Percentiles rank a stretch among this genome's conserved stretches.
These are phyloP conservation scores for Diarsia dahlii DNA, from an alignment of 2,888 invertebrate species.

Conservation along the genomic window DNA sequence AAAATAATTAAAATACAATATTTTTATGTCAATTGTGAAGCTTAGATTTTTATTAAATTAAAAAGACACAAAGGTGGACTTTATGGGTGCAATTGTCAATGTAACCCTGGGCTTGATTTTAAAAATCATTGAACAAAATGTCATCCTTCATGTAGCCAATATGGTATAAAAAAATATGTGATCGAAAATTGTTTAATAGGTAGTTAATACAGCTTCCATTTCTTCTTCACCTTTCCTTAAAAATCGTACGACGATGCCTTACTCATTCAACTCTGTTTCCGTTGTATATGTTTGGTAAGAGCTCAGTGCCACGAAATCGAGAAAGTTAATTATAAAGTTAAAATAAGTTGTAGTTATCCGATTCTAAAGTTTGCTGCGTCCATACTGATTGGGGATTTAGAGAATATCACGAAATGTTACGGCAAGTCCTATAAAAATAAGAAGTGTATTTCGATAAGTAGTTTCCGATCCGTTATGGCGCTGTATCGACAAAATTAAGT, in stretches of 20 bases:
- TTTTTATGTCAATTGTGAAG: too few species aligned
- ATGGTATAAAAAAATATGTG: too few species aligned
- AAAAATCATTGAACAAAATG: too few species aligned
- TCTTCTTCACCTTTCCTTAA: not conserved
- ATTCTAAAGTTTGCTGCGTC: conserved; percentile 30
- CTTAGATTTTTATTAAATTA: too few species aligned
- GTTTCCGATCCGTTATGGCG: not conserved
- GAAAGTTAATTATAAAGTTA: conserved; percentile 47
- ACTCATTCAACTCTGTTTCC: not conserved
- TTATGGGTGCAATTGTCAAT: too few species aligned
- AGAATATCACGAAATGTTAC: conserved; percentile 15
- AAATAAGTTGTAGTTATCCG: conserved; percentile 35
- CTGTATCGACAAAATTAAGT: not conserved
- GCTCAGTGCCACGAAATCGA: conserved; percentile 28
- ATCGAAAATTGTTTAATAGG: too few species aligned
- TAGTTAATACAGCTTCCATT: too few species aligned
- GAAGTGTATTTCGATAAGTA: conserved; percentile 8
- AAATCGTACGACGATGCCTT: not conserved
- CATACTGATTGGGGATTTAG: conserved; percentile 27
- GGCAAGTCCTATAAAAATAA: conserved; percentile 13
- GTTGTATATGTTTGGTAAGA: not conserved
- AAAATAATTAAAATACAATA: too few species aligned
- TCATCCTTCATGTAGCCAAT: too few species aligned
- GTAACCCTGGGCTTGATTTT: too few species aligned
- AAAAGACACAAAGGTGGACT: too few species aligned